Evolutionary conservation across 2,797 vertebrate species (phyloP).

Genomic region (Pogoniulus pusillus): DNA sequence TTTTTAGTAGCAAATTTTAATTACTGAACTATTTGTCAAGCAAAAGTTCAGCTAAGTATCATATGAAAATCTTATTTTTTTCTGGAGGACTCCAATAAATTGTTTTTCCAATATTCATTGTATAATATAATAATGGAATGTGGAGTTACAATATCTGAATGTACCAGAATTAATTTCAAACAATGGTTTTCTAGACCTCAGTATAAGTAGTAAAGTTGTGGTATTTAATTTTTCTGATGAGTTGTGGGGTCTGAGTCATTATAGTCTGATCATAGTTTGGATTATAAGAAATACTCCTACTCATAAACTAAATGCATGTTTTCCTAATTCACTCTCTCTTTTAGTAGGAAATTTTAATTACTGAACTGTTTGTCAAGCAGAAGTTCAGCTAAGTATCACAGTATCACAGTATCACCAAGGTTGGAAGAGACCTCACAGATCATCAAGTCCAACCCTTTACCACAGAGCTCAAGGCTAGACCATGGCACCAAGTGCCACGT

Average conservation of each 20-base stretch:
- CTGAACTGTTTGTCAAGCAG: background rate
- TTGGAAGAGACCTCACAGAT: too few relatives aligned
- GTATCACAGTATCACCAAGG: too few relatives aligned
- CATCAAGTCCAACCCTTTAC: too few relatives aligned
- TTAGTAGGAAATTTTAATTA: background rate
- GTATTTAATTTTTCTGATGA: constrained; percentile 31
- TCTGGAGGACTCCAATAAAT: background rate
- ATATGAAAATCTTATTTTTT: background rate
- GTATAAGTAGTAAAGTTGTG: background rate
- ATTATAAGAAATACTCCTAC: background rate
- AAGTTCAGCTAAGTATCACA: constrained; percentile 1
- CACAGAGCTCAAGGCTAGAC: too few relatives aligned
- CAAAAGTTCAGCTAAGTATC: constrained; percentile 3
- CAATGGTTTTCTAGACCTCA: background rate
- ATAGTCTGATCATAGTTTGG: background rate
- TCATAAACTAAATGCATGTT: constrained; percentile 8
- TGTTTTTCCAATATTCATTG: constrained; percentile 4
- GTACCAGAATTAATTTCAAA: background rate
- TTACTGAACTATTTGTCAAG: background rate
- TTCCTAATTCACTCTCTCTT: background rate
- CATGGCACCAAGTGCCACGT: too few relatives aligned
- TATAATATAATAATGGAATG: background rate
- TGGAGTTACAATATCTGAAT: background rate
- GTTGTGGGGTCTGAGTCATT: background rate
- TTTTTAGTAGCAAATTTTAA: background rate